Base-by-base conservation (phyloP, 2,888 invertebrate species). In the Cheilosia variabilis region DNA sequence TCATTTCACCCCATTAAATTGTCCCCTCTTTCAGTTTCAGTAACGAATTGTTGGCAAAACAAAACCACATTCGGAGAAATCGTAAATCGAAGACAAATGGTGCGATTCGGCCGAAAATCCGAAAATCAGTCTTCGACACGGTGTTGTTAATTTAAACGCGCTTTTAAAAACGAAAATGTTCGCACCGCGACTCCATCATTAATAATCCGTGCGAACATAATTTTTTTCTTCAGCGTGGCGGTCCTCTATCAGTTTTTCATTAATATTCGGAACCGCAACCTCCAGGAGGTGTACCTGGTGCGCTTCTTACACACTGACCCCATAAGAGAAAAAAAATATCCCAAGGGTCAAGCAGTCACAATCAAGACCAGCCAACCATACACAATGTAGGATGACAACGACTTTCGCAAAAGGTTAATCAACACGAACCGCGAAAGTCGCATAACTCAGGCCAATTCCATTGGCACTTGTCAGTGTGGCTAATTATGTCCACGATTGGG, bases 341-440 rank as follows among this genome's bases (percentile, higher is more conserved):
- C 43, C 53, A 60, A 76, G 80, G 84, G 84, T 84, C 84, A 84
- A 75, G 50, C 27, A 34, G 24, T 62, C 77, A 50, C 52, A 79
- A 80, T 71, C 50, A 47, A 52, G 17, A 31, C 63, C 43, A n/a
- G 19, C 43, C 2, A n/a, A 4, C 24, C 13, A 15, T 5, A n/a
- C 27, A 45, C 6, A 27, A 27, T 19, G 6, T 45, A 31, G 22
- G 47, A 62, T 58, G 63, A 71, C 71, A 66, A 73, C 22, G 71
- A 76, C 80, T 81, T 80, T 84, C 80, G 75, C 65, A 76, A 80
- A 71, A 80, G 80, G 75, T 81, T 86, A 86, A 81, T 80, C 84
- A 86, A 31, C 31, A 31, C 62, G 65, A 73, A 66, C 68, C 2
- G 80, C 2, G 80, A 84, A 80, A 84, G 84, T 84, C 47, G 65